Conservation (phyloP, 2,888 invertebrate genomes). For the Phortica okadai region DNA sequence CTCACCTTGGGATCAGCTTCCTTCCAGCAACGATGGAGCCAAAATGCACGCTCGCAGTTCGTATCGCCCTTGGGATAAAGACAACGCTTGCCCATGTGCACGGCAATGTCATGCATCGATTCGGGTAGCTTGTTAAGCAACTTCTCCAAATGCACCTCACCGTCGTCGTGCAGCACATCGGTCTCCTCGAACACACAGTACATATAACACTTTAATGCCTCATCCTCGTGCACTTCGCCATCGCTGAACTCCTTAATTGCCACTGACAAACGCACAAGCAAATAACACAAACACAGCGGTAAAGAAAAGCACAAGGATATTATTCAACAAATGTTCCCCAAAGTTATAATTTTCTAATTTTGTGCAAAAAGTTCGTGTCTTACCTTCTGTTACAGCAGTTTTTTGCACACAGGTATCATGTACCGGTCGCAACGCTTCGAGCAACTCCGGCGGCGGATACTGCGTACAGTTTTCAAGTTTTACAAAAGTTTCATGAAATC, state of each 20-base stretch:
- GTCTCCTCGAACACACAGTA: constrained; percentile 65
- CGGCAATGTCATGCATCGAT: constrained; percentile 59
- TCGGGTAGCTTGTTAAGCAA: constrained; percentile 58
- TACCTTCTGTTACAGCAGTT: constrained; percentile 71
- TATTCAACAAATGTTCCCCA: constrained; percentile 27
- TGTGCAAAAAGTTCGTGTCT: constrained; percentile 29
- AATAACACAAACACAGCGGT: constrained; percentile 5
- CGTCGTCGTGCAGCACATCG: constrained; percentile 61
- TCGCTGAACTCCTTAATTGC: constrained; percentile 70
- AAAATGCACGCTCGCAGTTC: constrained; percentile 68
- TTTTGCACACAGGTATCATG: constrained; percentile 65
- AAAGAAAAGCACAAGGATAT: constrained; percentile 31
- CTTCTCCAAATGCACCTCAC: constrained; percentile 65
- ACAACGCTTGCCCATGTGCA: constrained; percentile 64
- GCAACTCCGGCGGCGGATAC: constrained; percentile 68
- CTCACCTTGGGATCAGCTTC: constrained; percentile 68
- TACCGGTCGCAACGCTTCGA: constrained; percentile 58
- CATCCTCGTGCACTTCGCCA: constrained; percentile 67
- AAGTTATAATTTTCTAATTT: constrained; percentile 39
- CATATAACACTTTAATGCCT: constrained; percentile 67
- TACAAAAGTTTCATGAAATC: not conserved
- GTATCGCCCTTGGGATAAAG: constrained; percentile 62
- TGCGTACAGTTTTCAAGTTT: constrained; percentile 34
- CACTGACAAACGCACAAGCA: constrained; percentile 44
- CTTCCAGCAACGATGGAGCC: constrained; percentile 72